phyloP scores from a whole-genome alignment of 1,140 invertebrate species.

The Dreissena polymorpha region DNA sequence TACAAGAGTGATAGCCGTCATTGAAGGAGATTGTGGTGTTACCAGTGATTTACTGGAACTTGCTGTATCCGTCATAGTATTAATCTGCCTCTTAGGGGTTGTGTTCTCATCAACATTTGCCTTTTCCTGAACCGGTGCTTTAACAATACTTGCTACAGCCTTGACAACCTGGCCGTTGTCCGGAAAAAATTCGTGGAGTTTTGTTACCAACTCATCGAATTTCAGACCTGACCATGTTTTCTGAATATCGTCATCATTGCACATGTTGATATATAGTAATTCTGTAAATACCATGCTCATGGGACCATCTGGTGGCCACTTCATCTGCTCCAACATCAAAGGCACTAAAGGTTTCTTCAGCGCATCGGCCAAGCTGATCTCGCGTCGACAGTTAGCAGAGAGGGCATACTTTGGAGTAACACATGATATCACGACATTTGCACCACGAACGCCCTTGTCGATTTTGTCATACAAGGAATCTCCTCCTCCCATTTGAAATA shows the following conservation, averaged over 20 bases:
- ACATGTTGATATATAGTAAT: conserved; percentile 71
- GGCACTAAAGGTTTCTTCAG: conserved; percentile 76
- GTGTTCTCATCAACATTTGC: too few species aligned
- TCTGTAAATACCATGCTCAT: conserved; percentile 77
- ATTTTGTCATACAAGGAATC: conserved; percentile 78
- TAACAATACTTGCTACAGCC: too few species aligned
- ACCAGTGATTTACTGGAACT: too few species aligned
- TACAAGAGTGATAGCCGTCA: too few species aligned
- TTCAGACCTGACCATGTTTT: conserved; percentile 63
- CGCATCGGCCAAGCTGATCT: conserved; percentile 74
- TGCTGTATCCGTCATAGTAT: too few species aligned
- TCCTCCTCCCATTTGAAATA: conserved; percentile 78
- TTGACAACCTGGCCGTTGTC: too few species aligned
- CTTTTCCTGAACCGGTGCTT: too few species aligned
- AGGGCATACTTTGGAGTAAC: conserved; percentile 75
- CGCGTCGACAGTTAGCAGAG: conserved; percentile 75
- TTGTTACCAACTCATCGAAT: conserved; percentile 63
- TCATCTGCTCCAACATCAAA: conserved; percentile 70
- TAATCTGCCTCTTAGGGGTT: too few species aligned
- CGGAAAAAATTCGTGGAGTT: conserved; percentile 55
- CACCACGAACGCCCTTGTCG: conserved; percentile 73
- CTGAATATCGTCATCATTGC: conserved; percentile 58
- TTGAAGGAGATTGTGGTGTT: too few species aligned
- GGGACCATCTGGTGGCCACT: conserved; percentile 76
- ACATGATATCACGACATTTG: conserved; percentile 71